Conservation (phyloP, 1,140 invertebrate genomes). For the Brachionus koreanus region DNA sequence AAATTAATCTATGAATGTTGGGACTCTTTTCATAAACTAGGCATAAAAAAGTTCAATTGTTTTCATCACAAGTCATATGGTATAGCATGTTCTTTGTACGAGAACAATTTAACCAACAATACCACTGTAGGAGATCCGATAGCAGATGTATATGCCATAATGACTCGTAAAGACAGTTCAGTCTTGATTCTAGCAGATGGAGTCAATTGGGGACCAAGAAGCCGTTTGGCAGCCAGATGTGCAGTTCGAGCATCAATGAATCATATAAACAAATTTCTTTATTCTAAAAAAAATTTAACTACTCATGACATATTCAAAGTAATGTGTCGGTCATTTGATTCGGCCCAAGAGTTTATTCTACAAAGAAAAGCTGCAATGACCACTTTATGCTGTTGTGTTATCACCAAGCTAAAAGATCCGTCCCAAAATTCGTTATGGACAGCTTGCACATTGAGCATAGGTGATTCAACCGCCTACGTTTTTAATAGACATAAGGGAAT, state of each 20-base stretch:
- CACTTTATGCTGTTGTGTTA: conserved; percentile 74
- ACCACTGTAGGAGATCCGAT: conserved; percentile 71
- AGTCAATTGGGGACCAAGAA: conserved; percentile 87
- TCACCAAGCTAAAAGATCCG: conserved; percentile 65
- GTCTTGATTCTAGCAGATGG: conserved; percentile 82
- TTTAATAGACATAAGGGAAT: conserved; percentile 73
- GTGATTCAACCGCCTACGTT: conserved; percentile 81
- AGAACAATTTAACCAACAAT: conserved; percentile 5
- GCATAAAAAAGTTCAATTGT: conserved; percentile 6
- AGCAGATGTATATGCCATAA: conserved; percentile 81
- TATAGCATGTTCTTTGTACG: conserved; percentile 32
- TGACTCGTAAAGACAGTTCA: conserved; percentile 72
- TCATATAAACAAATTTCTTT: conserved; percentile 74
- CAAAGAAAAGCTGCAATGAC: conserved; percentile 80
- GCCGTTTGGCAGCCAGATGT: conserved; percentile 77
- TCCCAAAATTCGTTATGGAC: conserved; percentile 47
- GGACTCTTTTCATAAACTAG: conserved; percentile 32
- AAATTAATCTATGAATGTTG: background rate
- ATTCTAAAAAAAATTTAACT: conserved; percentile 57
- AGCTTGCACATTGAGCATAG: conserved; percentile 84
- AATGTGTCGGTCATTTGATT: conserved; percentile 76
- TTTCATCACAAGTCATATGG: conserved; percentile 35
- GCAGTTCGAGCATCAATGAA: conserved; percentile 81
- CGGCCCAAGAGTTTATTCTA: conserved; percentile 79
- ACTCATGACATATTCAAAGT: conserved; percentile 73